Evolutionary conservation across 2,888 invertebrate species (phyloP).

Genomic region (Allophyes oxyacanthae): DNA sequence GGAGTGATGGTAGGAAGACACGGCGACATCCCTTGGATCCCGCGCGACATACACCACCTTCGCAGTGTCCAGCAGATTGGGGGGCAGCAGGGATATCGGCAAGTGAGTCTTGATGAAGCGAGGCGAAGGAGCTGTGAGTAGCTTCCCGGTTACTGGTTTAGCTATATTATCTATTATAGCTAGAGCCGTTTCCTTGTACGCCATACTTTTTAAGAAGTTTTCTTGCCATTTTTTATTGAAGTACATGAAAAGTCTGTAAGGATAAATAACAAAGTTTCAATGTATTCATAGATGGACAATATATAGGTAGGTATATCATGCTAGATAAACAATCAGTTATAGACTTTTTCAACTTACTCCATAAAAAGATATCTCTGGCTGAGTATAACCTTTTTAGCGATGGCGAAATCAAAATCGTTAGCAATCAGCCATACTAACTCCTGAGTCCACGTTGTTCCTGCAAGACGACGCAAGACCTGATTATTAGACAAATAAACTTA

Average conservation of each 20-base stretch:
- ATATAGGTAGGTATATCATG: too few relatives aligned
- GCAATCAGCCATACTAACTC: slow-evolving; percentile 92
- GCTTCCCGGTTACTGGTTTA: slow-evolving; percentile 19
- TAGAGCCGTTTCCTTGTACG: slow-evolving; percentile 6
- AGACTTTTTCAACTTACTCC: slow-evolving; percentile 87
- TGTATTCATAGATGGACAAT: too few relatives aligned
- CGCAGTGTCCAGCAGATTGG: slow-evolving; percentile 79
- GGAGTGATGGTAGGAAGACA: slow-evolving; percentile 93
- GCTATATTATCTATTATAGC: slow-evolving; percentile 6
- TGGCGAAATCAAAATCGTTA: slow-evolving; percentile 91
- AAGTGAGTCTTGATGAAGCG: slow-evolving; percentile 91
- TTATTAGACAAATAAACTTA: too few relatives aligned
- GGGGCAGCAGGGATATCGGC: slow-evolving; percentile 91
- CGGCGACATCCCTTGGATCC: slow-evolving; percentile 94
- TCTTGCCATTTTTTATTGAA: slow-evolving; percentile 40
- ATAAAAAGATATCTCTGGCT: slow-evolving; percentile 91
- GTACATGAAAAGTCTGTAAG: slow-evolving; percentile 39
- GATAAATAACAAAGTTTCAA: too few relatives aligned
- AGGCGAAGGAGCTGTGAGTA: slow-evolving; percentile 54
- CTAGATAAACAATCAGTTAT: too few relatives aligned
- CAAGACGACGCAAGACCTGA: slow-evolving; percentile 24
- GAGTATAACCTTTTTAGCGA: slow-evolving; percentile 85
- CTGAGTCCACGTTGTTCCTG: slow-evolving; percentile 92
- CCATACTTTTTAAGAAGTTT: not conserved
- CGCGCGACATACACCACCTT: slow-evolving; percentile 93